Evolutionary conservation across 2,888 invertebrate genomes (phyloP).

Genomic region (Amaurobius ferox): DNA sequence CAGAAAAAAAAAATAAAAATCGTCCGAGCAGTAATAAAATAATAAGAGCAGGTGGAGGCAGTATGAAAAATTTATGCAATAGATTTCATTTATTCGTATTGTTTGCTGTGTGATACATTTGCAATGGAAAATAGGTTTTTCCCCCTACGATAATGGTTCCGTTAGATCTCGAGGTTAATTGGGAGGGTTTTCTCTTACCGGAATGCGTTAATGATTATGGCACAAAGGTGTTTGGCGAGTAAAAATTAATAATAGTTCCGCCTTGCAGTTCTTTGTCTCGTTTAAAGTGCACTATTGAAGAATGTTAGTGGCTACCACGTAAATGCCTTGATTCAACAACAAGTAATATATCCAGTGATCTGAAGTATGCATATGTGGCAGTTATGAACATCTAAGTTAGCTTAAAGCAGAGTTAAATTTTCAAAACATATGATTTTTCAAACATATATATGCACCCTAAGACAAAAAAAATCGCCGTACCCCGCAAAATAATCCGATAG

Average conservation of each 20-base stretch:
- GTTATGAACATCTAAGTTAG: too few species aligned
- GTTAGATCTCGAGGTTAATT: conserved; percentile 28
- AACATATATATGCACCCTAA: too few species aligned
- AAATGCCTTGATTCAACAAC: too few species aligned
- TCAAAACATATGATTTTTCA: too few species aligned
- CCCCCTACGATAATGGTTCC: conserved; percentile 38
- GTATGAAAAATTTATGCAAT: not conserved
- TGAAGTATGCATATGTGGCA: too few species aligned
- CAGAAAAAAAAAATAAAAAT: not conserved
- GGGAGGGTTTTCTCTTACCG: not conserved
- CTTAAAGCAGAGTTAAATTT: too few species aligned
- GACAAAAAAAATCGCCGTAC: too few species aligned
- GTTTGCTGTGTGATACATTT: conserved; percentile 14
- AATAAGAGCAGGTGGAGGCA: conserved; percentile 3
- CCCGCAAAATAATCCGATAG: too few species aligned
- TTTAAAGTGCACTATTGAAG: too few species aligned
- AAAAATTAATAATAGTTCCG: conserved; percentile 3
- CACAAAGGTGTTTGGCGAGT: not conserved
- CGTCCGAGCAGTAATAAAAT: not conserved
- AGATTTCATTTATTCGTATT: not conserved
- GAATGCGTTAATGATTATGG: not conserved
- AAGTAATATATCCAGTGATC: too few species aligned
- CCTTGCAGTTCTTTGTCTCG: too few species aligned
- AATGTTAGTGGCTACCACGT: too few species aligned
- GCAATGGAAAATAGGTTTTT: conserved; percentile 54